Conservation (phyloP, 2,113 vertebrate species). For the Ardeotis arabs region DNA sequence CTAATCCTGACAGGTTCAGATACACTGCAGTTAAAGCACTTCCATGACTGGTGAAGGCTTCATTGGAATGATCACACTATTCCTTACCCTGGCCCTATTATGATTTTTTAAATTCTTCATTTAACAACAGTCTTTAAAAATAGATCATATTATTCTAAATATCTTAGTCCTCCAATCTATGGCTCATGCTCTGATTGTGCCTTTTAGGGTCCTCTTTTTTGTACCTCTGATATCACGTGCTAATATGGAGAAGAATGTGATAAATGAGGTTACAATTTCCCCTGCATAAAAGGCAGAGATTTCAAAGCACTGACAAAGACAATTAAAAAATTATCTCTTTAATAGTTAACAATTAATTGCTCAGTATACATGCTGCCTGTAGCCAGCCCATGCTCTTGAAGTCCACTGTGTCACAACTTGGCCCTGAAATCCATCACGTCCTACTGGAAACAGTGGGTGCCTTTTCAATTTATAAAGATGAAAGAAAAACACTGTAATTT, state of each 20-base stretch:
- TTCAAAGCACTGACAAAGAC: slow-evolving; percentile 36
- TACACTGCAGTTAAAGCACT: not conserved
- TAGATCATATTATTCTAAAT: not conserved
- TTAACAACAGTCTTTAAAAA: not conserved
- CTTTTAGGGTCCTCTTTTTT: not conserved
- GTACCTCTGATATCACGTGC: not conserved
- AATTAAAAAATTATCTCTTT: slow-evolving; percentile 8
- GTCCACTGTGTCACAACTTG: not conserved
- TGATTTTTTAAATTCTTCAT: not conserved
- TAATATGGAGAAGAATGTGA: slow-evolving; percentile 3
- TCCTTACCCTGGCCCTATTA: not conserved
- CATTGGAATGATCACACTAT: not conserved
- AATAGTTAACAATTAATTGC: slow-evolving; percentile 1
- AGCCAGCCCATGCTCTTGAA: not conserved
- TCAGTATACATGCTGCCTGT: not conserved
- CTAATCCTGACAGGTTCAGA: not conserved
- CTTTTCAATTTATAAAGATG: not conserved
- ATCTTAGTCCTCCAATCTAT: not conserved
- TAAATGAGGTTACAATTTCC: slow-evolving; percentile 37
- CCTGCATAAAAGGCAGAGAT: not conserved
- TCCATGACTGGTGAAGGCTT: not conserved
- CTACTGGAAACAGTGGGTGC: not conserved
- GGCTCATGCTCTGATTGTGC: not conserved
- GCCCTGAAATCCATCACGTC: not conserved
- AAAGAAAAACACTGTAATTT: not conserved